Conservation (phyloP, 2,888 invertebrate species). For the Lasioglossum calceatum region DNA sequence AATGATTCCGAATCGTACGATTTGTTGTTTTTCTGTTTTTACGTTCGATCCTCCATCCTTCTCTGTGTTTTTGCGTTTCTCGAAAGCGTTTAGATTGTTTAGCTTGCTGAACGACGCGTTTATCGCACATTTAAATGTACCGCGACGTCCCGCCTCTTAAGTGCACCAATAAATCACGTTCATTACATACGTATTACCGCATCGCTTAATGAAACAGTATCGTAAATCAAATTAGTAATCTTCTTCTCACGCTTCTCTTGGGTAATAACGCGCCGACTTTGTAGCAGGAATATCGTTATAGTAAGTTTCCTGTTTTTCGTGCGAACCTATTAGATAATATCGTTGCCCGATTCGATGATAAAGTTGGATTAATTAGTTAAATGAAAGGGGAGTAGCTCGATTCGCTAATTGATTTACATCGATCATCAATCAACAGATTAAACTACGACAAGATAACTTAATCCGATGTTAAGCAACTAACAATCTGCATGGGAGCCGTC, state of each 20-base stretch:
- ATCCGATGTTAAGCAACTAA: no score
- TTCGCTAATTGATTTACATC: not conserved
- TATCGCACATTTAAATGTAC: not conserved
- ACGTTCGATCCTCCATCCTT: not conserved
- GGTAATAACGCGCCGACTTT: not conserved
- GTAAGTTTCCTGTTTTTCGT: not conserved
- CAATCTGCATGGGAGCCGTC: no score
- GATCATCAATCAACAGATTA: not conserved
- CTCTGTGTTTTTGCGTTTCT: not conserved
- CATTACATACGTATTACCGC: not conserved
- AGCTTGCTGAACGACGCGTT: not conserved
- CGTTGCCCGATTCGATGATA: not conserved
- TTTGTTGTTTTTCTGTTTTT: not conserved
- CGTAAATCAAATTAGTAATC: constrained; percentile 2
- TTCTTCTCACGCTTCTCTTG: not conserved
- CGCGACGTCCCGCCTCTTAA: not conserved
- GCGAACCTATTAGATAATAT: not conserved
- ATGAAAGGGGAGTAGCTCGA: not conserved
- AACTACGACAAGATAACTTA: no score
- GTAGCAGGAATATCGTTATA: not conserved
- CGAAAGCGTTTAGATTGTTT: not conserved
- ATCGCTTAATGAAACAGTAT: not conserved
- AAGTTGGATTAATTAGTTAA: not conserved
- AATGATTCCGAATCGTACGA: not conserved
- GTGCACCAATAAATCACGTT: not conserved